phyloP scores from a whole-genome alignment of 2,888 invertebrate genomes.

The Colletes collaris region DNA sequence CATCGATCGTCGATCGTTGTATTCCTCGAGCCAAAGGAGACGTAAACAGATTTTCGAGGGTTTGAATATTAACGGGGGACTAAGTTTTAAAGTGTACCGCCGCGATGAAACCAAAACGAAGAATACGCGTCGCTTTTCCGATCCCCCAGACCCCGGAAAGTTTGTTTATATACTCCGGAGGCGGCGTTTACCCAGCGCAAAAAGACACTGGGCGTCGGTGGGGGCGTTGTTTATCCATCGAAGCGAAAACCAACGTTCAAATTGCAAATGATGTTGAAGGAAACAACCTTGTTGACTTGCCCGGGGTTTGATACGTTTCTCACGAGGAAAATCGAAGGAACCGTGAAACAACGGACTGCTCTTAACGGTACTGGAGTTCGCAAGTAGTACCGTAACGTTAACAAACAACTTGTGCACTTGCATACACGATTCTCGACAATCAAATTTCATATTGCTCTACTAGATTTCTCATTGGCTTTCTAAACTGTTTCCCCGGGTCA shows the following conservation, averaged over 20 bases:
- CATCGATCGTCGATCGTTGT: conserved; percentile 8
- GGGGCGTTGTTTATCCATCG: conserved; percentile 12
- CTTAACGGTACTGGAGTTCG: no score
- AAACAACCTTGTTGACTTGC: not conserved
- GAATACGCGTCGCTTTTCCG: not conserved
- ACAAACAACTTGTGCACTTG: no score
- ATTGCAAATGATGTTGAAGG: conserved; percentile 11
- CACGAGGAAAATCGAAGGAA: not conserved
- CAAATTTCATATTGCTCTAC: no score
- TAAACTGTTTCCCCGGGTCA: no score
- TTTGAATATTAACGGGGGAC: conserved; percentile 17
- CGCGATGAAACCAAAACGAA: conserved; percentile 19
- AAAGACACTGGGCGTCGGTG: conserved; percentile 1
- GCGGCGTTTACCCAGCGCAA: not conserved
- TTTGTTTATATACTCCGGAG: conserved; percentile 12
- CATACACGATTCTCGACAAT: no score
- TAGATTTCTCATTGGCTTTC: no score
- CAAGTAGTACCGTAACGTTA: no score
- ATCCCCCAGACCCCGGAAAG: not conserved
- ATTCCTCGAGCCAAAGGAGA: not conserved
- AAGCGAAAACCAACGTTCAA: not conserved
- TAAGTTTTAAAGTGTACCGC: conserved; percentile 22
- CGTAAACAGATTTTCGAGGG: conserved; percentile 19
- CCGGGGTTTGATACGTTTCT: conserved; percentile 1
- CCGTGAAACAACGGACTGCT: not conserved